Evolutionary conservation across 2,113 vertebrate species (phyloP).

Genomic region (Tupaia chinensis): DNA sequence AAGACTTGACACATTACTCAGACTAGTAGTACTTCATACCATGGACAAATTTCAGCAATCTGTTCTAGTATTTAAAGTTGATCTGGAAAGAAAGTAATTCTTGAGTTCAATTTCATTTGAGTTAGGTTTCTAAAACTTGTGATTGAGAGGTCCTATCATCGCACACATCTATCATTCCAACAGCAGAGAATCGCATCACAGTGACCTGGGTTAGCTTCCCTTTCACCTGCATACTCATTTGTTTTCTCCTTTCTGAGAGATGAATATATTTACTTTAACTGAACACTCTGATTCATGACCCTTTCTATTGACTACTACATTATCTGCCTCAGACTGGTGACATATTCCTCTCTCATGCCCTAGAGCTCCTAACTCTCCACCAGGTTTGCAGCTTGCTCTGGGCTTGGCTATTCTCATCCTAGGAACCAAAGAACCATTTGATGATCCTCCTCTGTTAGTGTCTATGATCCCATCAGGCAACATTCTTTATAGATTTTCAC

Average conservation of each 20-base stretch:
- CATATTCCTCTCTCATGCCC: not conserved
- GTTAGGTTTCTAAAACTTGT: not conserved
- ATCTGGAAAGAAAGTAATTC: not conserved
- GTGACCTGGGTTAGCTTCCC: not conserved
- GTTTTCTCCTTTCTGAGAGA: not conserved
- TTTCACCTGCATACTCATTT: too few species aligned
- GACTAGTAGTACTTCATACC: too few species aligned
- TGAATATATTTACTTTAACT: not conserved
- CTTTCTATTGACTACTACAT: fast-evolving
- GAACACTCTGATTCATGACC: not conserved
- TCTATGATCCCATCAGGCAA: not conserved
- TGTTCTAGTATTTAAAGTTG: not conserved
- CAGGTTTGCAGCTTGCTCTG: not conserved
- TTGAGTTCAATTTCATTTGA: not conserved
- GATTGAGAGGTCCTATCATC: not conserved
- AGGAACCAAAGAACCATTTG: not conserved
- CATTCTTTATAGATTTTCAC: not conserved
- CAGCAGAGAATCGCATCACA: not conserved
- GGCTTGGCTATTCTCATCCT: not conserved
- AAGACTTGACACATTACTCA: not conserved
- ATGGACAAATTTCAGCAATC: not conserved
- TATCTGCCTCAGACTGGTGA: not conserved
- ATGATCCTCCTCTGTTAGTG: not conserved
- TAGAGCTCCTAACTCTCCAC: not conserved
- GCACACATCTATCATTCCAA: not conserved